Evolutionary conservation across 2,113 vertebrate species (phyloP), one percentile per base, ranked within the genome.

Genomic region (Lepidiolamprologus cunningtoni): DNA sequence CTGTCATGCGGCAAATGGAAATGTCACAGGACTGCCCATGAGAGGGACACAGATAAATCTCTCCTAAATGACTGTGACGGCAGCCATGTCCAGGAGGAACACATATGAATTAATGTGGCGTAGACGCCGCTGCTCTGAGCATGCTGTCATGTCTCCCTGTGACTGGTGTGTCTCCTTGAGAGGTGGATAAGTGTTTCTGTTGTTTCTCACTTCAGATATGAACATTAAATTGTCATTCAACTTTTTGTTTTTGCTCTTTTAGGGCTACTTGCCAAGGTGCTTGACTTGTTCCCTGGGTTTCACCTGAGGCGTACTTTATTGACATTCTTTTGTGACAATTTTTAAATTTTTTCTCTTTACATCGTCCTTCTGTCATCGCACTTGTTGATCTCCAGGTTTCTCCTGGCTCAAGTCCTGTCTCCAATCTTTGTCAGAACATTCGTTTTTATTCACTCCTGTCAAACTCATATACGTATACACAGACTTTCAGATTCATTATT

Each of bases 1-100:
- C 85, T 83, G 86, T 88, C 81, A 87, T 89, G 85, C 83, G 83
- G 86, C 66, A 89, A 94, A 93, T 95, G 89, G 47, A 95, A 93
- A 91, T 92, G 91, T 94, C 82, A 86, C 71, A 58, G 80, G 19
- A 45, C 31, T 53, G 53, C 90, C 52, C 82, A 63, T 57, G 68
- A 92, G 81, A 86, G 33, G n/a, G 42, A 85, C 23, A 19, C 17
- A 76, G 61, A 93, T 93, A 84, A 86, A 91, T 94, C 87, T 95
- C 45, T 80, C 33, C 31, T 89, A 88, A 95, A 92, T 83, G 85
- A 90, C 85, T 87, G 79, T 91, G 90, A 93, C 40, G 31, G 91
- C 88, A 86, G 84, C 82, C 78, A 52, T 89, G 83, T 87, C 88
- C 86, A 45, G 81, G 71, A 89, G 91, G 84, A 91, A 57, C 73